Percentiles rank a stretch among this genome's conserved stretches.
Evolutionary conservation across 2,797 vertebrate genomes (phyloP).

Genomic region (Kryptopterus vitreolus): DNA sequence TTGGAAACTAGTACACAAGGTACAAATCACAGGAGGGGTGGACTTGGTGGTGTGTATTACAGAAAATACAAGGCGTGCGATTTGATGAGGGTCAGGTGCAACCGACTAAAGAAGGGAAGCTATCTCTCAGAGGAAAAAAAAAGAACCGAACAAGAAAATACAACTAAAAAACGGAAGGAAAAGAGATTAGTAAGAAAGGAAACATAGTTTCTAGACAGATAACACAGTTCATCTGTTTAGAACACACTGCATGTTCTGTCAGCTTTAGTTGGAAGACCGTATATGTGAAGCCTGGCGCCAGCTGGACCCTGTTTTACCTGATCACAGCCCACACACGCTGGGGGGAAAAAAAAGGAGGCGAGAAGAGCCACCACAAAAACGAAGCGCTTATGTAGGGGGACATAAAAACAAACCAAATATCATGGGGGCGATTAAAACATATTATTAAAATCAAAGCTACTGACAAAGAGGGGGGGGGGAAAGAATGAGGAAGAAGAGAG

Average conservation of each 20-base stretch:
- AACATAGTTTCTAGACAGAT: neutral
- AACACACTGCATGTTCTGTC: neutral
- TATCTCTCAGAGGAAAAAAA: neutral
- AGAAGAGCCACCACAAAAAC: too few species aligned
- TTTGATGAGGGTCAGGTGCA: too few species aligned
- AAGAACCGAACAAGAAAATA: neutral
- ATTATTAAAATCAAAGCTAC: conserved; percentile 62
- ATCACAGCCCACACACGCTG: conserved; percentile 66
- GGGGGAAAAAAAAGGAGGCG: conserved; percentile 59
- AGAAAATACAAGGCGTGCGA: too few species aligned
- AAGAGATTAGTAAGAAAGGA: neutral
- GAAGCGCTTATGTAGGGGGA: too few species aligned
- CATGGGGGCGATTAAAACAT: too few species aligned
- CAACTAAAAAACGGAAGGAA: too few species aligned
- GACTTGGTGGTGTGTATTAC: too few species aligned
- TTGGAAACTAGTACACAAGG: too few species aligned
- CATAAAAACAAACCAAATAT: too few species aligned
- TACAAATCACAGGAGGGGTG: too few species aligned
- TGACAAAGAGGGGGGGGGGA: conserved; percentile 13
- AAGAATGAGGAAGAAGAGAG: conserved; percentile 30
- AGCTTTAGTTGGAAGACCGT: conserved; percentile 33
- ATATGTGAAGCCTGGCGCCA: conserved; percentile 37
- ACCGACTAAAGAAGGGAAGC: too few species aligned
- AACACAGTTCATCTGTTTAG: neutral
- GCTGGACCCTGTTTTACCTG: conserved; percentile 65